phyloP scores from a whole-genome alignment of 1,140 invertebrate genomes.

The Anastatus disparis region DNA sequence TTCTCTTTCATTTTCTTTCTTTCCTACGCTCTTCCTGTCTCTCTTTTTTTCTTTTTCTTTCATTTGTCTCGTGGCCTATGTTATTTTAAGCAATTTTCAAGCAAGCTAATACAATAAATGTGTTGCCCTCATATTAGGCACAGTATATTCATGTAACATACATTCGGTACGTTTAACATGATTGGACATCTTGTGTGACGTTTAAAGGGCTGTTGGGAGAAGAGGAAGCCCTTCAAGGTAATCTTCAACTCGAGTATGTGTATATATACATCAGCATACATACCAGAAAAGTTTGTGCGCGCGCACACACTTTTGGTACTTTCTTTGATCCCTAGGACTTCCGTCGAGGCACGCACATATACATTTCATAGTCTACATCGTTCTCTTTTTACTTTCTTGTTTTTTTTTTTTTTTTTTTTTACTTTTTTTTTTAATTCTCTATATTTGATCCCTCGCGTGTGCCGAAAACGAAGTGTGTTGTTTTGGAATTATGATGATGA shows the following conservation, averaged over 20 bases:
- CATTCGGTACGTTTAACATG: too few relatives aligned
- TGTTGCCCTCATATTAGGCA: too few relatives aligned
- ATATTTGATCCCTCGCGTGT: neutral
- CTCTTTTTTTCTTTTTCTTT: neutral
- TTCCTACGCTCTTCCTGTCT: neutral
- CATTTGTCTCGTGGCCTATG: too few relatives aligned
- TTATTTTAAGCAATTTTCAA: slow-evolving; percentile 52
- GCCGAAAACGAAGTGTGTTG: neutral
- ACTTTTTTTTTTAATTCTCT: too few relatives aligned
- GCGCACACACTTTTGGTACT: slow-evolving; percentile 48
- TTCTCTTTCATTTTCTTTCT: neutral
- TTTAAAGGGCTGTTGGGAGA: slow-evolving; percentile 47
- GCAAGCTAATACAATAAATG: slow-evolving; percentile 15
- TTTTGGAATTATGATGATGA: neutral
- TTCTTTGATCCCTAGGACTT: slow-evolving; percentile 62
- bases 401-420: neutral
- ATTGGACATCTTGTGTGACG: too few relatives aligned
- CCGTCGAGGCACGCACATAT: slow-evolving; percentile 60
- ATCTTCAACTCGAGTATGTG: slow-evolving; percentile 61
- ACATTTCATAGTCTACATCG: slow-evolving; percentile 38
- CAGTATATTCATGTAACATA: too few relatives aligned
- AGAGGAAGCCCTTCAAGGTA: slow-evolving; percentile 62
- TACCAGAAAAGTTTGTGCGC: too few relatives aligned
- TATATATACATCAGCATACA: too few relatives aligned
- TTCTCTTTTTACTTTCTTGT: neutral